Conservation (phyloP, 2,888 invertebrate genomes). For the Tetragonula carbonaria region DNA sequence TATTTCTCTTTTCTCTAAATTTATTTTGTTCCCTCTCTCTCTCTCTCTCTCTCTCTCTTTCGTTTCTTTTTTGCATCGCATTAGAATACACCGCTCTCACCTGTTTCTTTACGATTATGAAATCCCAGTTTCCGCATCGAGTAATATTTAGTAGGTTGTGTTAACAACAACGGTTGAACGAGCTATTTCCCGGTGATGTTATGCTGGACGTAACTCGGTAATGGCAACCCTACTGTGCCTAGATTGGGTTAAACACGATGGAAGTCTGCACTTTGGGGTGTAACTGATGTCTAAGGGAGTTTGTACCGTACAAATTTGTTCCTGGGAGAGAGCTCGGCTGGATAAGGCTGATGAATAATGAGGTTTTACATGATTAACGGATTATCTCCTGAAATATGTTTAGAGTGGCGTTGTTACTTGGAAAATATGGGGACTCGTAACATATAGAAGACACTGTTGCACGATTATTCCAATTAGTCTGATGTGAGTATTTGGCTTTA, state of each 20-base stretch:
- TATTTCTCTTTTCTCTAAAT: no score
- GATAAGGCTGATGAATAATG: not conserved
- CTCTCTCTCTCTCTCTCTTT: no score
- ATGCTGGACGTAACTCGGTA: constrained; percentile 14
- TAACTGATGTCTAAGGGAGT: not conserved
- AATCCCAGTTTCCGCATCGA: no score
- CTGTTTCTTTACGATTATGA: no score
- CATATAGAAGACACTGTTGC: not conserved
- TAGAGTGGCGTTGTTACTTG: not conserved
- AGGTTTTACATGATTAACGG: constrained; percentile 1
- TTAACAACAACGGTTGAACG: constrained; percentile 19
- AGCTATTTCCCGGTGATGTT: constrained; percentile 22
- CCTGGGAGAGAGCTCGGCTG: not conserved
- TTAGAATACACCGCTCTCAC: no score
- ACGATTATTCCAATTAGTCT: not conserved
- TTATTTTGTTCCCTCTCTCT: no score
- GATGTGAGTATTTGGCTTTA: not conserved
- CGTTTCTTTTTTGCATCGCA: no score
- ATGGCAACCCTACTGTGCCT: not conserved
- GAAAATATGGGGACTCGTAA: not conserved
- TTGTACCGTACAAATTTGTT: not conserved
- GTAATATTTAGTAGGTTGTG: not conserved
- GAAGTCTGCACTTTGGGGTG: not conserved
- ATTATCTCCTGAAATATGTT: not conserved
- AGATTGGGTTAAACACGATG: not conserved